Evolutionary conservation across 2,888 invertebrate genomes (phyloP).

Genomic region (Nectonema munidae): DNA sequence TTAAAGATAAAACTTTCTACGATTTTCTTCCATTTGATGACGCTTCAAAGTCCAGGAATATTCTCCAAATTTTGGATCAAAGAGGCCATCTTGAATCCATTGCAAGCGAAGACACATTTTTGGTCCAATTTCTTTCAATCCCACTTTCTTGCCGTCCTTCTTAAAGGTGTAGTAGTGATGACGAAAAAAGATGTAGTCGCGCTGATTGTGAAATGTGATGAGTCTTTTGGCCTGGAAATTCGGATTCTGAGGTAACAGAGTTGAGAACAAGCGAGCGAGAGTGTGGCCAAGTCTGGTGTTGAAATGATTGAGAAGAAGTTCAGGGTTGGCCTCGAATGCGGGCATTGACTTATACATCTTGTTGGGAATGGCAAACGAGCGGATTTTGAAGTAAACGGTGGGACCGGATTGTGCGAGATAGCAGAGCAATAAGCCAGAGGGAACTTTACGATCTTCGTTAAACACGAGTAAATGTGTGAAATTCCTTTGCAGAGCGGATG

Average conservation of each 20-base stretch:
- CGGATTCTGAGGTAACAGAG: conserved; percentile 72
- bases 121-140: conserved; percentile 72
- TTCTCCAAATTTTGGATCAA: conserved; percentile 78
- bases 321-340: conserved; percentile 35
- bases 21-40: conserved; percentile 64
- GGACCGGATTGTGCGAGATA: conserved; percentile 83
- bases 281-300: conserved; percentile 61
- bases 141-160: conserved; percentile 29
- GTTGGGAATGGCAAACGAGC: no score
- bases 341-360: neutral
- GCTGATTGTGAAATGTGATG: conserved; percentile 89
- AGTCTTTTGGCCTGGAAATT: conserved; percentile 65
- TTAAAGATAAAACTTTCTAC: conserved; percentile 59
- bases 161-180: conserved; percentile 61
- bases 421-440: conserved; percentile 51
- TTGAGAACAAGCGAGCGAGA: conserved; percentile 40
- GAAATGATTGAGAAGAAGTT: conserved; percentile 78
- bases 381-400: conserved; percentile 70
- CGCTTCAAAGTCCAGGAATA: conserved; percentile 62
- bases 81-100: conserved; percentile 75
- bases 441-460: conserved; percentile 64
- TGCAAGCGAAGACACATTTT: conserved; percentile 65
- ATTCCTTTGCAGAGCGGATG: conserved; percentile 39
- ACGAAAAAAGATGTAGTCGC: conserved; percentile 89
- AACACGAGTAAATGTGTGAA: conserved; percentile 62